phyloP scores from a whole-genome alignment of 2,888 invertebrate genomes.

The Sinopyrophorus schimmeli region DNA sequence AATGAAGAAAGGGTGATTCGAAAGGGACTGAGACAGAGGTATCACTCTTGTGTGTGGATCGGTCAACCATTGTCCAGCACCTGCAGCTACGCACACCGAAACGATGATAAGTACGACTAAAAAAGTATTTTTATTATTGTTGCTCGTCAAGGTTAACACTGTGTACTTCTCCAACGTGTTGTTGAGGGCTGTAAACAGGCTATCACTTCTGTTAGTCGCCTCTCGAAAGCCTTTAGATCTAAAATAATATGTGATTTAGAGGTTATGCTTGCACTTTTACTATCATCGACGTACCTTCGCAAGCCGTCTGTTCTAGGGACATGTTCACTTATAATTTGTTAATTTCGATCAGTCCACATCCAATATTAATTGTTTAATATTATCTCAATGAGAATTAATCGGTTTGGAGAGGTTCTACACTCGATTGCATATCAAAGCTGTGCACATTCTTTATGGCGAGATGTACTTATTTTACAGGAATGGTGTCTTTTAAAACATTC shows the following conservation, averaged over 20 bases:
- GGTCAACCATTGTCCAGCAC: conserved; percentile 95
- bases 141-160: not conserved
- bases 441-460: too few relatives aligned
- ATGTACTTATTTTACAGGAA: too few relatives aligned
- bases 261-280: conserved; percentile 44
- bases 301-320: conserved; percentile 88
- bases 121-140: conserved; percentile 49
- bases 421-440: too few relatives aligned
- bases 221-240: conserved; percentile 98
- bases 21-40: conserved; percentile 86
- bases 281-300: conserved; percentile 71
- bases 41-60: conserved; percentile 93
- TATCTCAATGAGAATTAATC: too few relatives aligned
- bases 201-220: conserved; percentile 95
- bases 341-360: too few relatives aligned
- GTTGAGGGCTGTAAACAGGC: conserved; percentile 94
- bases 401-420: too few relatives aligned
- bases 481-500: too few relatives aligned
- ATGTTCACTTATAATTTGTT: too few relatives aligned
- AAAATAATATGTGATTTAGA: conserved; percentile 55
- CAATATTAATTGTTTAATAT: too few relatives aligned
- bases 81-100: conserved; percentile 88
- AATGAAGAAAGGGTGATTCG: conserved; percentile 94
- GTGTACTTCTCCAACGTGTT: conserved; percentile 88
- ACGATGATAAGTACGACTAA: conserved; percentile 84